Conservation (phyloP, 2,797 vertebrate species). For the Brotula barbata region DNA sequence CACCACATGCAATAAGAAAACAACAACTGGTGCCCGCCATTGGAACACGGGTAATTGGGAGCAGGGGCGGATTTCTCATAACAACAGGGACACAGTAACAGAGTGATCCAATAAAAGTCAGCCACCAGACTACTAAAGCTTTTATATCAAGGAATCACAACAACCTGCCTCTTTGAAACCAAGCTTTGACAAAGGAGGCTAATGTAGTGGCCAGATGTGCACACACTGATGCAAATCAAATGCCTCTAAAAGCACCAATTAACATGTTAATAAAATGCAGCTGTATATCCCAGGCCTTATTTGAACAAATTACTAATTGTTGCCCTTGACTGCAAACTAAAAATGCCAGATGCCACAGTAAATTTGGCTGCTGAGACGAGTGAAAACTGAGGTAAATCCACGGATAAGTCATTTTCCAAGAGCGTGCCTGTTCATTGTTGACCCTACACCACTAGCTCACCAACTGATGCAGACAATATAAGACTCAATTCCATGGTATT, state of each 20-base stretch:
- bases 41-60: slow-evolving; percentile 52
- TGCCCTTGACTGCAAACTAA: neutral
- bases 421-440: neutral
- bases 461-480: neutral
- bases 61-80: slow-evolving; percentile 46
- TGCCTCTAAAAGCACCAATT: slow-evolving; percentile 25
- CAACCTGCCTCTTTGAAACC: slow-evolving; percentile 25
- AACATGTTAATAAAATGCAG: slow-evolving; percentile 1
- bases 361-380: neutral
- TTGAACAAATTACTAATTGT: slow-evolving; percentile 11
- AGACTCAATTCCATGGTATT: neutral
- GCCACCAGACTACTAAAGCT: slow-evolving; percentile 50
- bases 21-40: slow-evolving; percentile 35
- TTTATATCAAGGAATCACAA: slow-evolving; percentile 40
- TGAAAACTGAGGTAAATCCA: neutral
- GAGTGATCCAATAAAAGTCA: slow-evolving; percentile 55
- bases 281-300: slow-evolving; percentile 6
- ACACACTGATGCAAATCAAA: slow-evolving; percentile 15
- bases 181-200: slow-evolving; percentile 6
- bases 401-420: slow-evolving; percentile 3
- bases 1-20: slow-evolving; percentile 38
- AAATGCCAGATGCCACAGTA: neutral
- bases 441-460: neutral
- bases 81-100: slow-evolving; percentile 53
- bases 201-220: slow-evolving; percentile 18